Evolutionary conservation across 2,113 vertebrate species (phyloP), one percentile per base, ranked within the genome.

Genomic region (Pomatorhinus ruficollis): DNA sequence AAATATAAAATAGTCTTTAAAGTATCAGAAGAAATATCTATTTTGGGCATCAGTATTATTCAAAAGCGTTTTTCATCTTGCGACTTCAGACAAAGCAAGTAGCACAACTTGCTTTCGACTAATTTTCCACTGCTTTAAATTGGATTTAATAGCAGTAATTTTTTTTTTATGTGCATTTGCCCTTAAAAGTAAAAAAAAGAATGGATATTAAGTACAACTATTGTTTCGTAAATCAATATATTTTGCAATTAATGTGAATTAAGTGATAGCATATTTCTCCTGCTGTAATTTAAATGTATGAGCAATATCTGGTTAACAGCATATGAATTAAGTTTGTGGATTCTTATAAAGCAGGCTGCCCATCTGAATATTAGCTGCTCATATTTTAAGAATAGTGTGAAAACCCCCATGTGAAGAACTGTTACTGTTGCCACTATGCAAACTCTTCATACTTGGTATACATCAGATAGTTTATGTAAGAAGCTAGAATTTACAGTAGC

Each of bases 391-490:
- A 57, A 54, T 33, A 68, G 56, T 49, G 17, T 75, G 71, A 90
- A 95, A 90, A 53, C 31, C 63, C 52, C 18, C 1, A 5, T 63
- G 76, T 87, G 61, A 91, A 60, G 91, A 90, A 60, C 31, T 93
- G 37, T 74, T 56, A 81, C 78, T 91, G 64, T 94, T 95, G 71
- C 52, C 77, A 91, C 90, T 95, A 93, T 92, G 85, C 93, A 96
- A 94, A 85, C 87, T 0, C 1, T 91, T 95, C 52, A 28, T 84
- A 64, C 40, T 70, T 30, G 47, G 40, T 92, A 27, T 44, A 44
- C 49, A 30, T 54, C 66, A 59, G 56, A 16, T 77, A 78, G 56
- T 64, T 81, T 47, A 33, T 52, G 64, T 84, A 83, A 77, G 65
- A 56, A 83, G 76, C 61, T 77, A 14, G 47, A 71, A 89, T 76